These are phyloP conservation scores for Augiades crinisus DNA, from an alignment of 2,888 invertebrate species.

Conservation along the genomic window DNA sequence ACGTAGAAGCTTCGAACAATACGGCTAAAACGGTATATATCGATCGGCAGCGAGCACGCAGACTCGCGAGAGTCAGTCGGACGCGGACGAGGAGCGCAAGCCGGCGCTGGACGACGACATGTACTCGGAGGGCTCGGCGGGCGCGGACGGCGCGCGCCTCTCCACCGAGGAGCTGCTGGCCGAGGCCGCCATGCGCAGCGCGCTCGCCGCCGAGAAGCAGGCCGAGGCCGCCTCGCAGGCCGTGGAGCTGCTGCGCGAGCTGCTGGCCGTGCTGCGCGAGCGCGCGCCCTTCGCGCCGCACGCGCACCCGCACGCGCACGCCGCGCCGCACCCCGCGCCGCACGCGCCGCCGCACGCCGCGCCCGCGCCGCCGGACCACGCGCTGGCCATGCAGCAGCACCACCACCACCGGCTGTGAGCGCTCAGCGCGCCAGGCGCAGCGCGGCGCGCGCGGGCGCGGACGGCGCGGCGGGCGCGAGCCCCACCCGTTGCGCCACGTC, in stretches of 20 bases:
- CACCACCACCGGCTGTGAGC: slow-evolving; percentile 36
- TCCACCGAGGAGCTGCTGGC: slow-evolving; percentile 68
- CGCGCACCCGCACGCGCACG: slow-evolving; percentile 15
- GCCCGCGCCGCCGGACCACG: slow-evolving; percentile 44
- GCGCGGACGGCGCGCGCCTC: slow-evolving; percentile 41
- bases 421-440: neutral
- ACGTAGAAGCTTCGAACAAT: neutral
- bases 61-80: slow-evolving; percentile 46
- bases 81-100: slow-evolving; percentile 68
- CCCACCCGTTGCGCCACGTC: slow-evolving; percentile 76
- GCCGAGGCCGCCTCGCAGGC: slow-evolving; percentile 62
- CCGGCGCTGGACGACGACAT: slow-evolving; percentile 60
- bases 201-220: slow-evolving; percentile 71
- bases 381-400: slow-evolving; percentile 36
- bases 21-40: no score
- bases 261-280: slow-evolving; percentile 80
- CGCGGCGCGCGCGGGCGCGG: slow-evolving; percentile 13
- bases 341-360: slow-evolving; percentile 53
- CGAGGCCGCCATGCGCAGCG: slow-evolving; percentile 72
- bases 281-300: slow-evolving; percentile 70
- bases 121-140: slow-evolving; percentile 56
- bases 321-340: slow-evolving; percentile 32
- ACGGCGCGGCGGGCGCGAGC: slow-evolving; percentile 82
- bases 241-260: slow-evolving; percentile 56
- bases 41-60: slow-evolving; percentile 33